These are phyloP conservation scores for Eucidaris tribuloides DNA, from an alignment of 35 echinoderm and acorn worm species.

Conservation along the genomic window DNA sequence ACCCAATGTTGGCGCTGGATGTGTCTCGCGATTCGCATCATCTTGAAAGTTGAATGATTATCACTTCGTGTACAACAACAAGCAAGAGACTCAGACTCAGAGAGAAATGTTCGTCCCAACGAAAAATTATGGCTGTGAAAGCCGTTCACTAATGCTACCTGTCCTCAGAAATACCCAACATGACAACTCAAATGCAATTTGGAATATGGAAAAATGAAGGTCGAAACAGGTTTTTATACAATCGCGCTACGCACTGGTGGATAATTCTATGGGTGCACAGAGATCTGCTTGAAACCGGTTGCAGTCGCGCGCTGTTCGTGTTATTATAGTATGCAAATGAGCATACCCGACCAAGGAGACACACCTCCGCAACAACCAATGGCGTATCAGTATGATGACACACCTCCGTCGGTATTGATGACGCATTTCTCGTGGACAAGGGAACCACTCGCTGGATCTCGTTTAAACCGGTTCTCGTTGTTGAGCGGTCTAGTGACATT, in stretches of 20 bases:
- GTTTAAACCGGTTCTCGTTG: too few species aligned
- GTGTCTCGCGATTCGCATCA: constrained; percentile 20
- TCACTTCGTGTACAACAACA: background rate
- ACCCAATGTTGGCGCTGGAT: background rate
- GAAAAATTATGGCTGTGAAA: constrained; percentile 10
- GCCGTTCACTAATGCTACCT: constrained; percentile 17
- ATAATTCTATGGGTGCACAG: background rate
- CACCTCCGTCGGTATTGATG: too few species aligned
- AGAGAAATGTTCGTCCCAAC: background rate
- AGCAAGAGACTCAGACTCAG: background rate
- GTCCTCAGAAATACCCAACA: background rate
- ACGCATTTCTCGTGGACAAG: too few species aligned
- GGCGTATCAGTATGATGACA: too few species aligned
- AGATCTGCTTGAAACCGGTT: constrained; percentile 29
- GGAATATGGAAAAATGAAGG: background rate
- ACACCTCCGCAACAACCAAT: too few species aligned
- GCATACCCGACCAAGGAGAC: too few species aligned
- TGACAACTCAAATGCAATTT: background rate
- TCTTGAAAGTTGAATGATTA: background rate
- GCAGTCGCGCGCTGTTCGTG: too few species aligned
- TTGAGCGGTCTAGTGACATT: too few species aligned
- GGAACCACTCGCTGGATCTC: too few species aligned
- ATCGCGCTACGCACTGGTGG: background rate
- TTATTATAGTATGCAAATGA: too few species aligned
- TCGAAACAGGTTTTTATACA: background rate